Conservation (phyloP, 2,113 vertebrate species). For the Cygnus buccinator region DNA sequence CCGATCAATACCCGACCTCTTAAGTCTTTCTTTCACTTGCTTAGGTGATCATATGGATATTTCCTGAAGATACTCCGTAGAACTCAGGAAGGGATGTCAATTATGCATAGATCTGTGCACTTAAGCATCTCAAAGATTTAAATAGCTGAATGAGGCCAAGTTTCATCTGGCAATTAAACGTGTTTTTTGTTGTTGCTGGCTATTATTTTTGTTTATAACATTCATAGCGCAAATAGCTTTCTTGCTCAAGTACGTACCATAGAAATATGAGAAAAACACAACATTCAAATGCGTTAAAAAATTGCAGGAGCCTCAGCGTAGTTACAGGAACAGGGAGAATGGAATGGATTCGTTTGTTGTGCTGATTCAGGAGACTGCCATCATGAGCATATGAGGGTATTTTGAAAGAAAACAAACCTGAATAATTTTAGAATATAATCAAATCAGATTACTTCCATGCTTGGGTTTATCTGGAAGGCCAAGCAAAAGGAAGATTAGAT, state of each 20-base stretch:
- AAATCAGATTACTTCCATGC: neutral
- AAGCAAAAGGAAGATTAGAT: slow-evolving; percentile 9
- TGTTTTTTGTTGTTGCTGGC: neutral
- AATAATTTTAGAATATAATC: slow-evolving; percentile 29
- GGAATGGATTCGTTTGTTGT: neutral
- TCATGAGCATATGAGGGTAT: neutral
- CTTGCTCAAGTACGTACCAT: neutral
- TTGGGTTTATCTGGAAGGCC: slow-evolving; percentile 36
- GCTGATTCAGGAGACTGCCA: neutral
- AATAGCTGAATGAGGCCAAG: neutral
- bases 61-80: neutral
- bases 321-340: neutral
- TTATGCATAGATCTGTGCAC: neutral
- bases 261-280: neutral
- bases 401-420: neutral
- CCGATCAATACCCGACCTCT: neutral
- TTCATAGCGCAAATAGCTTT: neutral
- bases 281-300: neutral
- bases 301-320: neutral
- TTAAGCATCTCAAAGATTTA: neutral
- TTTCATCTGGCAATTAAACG: neutral
- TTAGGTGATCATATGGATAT: neutral
- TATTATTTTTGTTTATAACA: neutral
- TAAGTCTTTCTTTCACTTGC: neutral
- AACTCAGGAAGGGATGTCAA: neutral